Conservation (phyloP, 1,140 invertebrate species). For the Lepidostoma basale region DNA sequence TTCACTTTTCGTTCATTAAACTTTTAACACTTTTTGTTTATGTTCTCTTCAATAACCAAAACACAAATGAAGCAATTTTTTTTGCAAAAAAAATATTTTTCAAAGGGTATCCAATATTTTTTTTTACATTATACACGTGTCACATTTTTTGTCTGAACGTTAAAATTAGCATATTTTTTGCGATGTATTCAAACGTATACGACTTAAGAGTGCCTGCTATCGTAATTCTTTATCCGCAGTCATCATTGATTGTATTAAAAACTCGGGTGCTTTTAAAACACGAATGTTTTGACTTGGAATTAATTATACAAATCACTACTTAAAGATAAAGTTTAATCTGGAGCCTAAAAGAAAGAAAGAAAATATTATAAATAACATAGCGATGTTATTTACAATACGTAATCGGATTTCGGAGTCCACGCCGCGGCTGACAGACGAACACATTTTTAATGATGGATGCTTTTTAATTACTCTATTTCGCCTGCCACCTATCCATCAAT, state of each 20-base stretch:
- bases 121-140: not conserved
- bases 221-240: conserved; percentile 22
- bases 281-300: not conserved
- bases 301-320: not conserved
- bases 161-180: not conserved
- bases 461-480: not conserved
- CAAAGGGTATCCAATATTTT: not conserved
- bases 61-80: no score
- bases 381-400: conserved; percentile 12
- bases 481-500: not conserved
- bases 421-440: not conserved
- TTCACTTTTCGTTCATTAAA: no score
- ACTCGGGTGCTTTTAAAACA: not conserved
- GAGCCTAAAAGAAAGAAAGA: conserved; percentile 5
- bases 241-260: conserved; percentile 2
- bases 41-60: no score
- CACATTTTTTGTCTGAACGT: conserved; percentile 10
- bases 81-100: not conserved
- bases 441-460: not conserved
- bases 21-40: no score
- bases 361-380: not conserved
- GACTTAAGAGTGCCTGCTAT: conserved; percentile 23
- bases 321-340: not conserved
- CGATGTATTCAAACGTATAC: not conserved
- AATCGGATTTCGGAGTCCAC: conserved; percentile 19